These are phyloP conservation scores for Pterostichus madidus DNA, from an alignment of 2,888 invertebrate genomes.

Conservation along the genomic window DNA sequence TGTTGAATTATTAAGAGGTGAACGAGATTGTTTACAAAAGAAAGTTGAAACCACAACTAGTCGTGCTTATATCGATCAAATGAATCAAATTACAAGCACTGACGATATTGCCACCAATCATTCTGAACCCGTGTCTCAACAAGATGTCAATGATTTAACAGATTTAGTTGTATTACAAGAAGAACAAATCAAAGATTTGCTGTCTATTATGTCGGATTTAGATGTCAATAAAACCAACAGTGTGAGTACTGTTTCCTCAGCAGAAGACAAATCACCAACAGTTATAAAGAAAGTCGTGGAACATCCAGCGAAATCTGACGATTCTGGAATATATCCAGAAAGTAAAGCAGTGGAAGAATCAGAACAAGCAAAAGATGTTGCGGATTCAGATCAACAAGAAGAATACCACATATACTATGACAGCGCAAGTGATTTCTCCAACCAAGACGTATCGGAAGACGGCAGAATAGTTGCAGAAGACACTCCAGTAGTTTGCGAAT, in stretches of 20 bases:
- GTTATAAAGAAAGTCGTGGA: not conserved
- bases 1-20: conserved; percentile 10
- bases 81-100: conserved; percentile 34
- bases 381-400: not conserved
- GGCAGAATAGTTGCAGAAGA: conserved; percentile 2
- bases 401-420: conserved; percentile 39
- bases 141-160: conserved; percentile 41
- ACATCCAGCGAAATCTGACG: not conserved
- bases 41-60: not conserved
- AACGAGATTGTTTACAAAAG: conserved; percentile 8
- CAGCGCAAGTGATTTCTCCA: conserved; percentile 29
- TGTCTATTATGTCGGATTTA: conserved; percentile 36
- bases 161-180: conserved; percentile 54
- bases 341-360: too few species aligned
- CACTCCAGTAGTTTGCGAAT: not conserved
- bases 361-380: not conserved
- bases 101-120: not conserved
- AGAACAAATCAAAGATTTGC: conserved; percentile 56
- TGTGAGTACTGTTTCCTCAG: not conserved
- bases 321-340: not conserved
- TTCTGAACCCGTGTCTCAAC: conserved; percentile 32
- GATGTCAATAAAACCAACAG: not conserved
- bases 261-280: not conserved
- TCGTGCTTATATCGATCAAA: not conserved
- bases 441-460: conserved; percentile 31